Percentiles rank a stretch among this genome's conserved stretches.
These are phyloP conservation scores for Harpagifer antarcticus DNA, from an alignment of 2,797 vertebrate species.

Conservation along the genomic window DNA sequence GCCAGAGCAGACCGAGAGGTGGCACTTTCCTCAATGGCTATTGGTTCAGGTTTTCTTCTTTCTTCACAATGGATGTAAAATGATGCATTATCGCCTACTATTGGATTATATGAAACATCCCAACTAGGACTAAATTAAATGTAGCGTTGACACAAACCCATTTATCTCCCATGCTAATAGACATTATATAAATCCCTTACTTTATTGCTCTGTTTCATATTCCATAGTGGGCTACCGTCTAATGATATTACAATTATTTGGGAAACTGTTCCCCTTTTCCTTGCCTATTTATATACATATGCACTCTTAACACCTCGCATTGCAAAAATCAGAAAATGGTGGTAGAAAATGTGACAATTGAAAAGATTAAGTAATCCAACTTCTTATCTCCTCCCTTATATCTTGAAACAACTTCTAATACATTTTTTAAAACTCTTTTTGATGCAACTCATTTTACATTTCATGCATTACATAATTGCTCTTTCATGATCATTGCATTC, in stretches of 20 bases:
- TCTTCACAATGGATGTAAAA: neutral
- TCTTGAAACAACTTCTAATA: neutral
- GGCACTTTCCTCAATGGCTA: constrained; percentile 47
- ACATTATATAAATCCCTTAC: neutral
- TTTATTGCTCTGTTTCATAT: neutral
- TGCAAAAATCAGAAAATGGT: neutral
- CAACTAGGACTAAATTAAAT: neutral
- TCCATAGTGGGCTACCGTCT: no score
- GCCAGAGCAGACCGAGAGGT: constrained; percentile 44
- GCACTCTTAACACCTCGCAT: no score
- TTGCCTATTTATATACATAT: neutral
- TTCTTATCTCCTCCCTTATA: neutral
- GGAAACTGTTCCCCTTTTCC: neutral
- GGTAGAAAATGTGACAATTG: neutral
- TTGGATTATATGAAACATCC: constrained; percentile 15
- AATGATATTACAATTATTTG: neutral
- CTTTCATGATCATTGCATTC: neutral
- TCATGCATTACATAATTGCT: neutral
- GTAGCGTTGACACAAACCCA: neutral
- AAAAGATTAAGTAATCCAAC: neutral
- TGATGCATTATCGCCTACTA: constrained; percentile 30
- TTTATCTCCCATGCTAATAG: neutral
- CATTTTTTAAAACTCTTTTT: neutral
- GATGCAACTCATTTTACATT: neutral
- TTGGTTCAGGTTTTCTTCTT: constrained; percentile 50